Evolutionary conservation across 2,888 invertebrate species (phyloP), one percentile per base, ranked within the genome.

Genomic region (Lithophane semibrunnea): DNA sequence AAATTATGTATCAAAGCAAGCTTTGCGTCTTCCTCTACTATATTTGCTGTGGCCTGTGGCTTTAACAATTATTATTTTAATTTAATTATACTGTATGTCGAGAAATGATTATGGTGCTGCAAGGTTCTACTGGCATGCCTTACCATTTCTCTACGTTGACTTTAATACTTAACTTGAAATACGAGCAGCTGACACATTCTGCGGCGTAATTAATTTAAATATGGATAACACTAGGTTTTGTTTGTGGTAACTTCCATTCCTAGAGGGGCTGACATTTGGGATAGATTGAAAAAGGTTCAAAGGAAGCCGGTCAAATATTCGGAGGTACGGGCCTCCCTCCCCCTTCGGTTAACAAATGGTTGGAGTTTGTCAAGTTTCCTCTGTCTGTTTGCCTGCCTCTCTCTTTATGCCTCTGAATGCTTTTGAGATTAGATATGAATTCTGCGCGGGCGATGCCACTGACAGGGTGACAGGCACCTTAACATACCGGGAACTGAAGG

Each of bases 401-500:
- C n/a, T n/a, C n/a, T n/a, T n/a, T n/a, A n/a, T n/a, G n/a, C n/a
- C n/a, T 58, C 29, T 21, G 21, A 5, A 63, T 67, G 42, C 8
- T 13, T 72, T 72, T 69, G 21, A 13, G 42, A 60, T 79, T 61
- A 67, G n/a, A 67, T 63, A 70, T 64, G n/a, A 79, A 68, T 72
- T 44, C 29, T 63, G 49, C 77, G 56, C 65, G 9, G 73, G 65
- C 49, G 61, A 42, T 65, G 70, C 73, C 52, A 68, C 67, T 64
- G 64, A n/a, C 66, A 47, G 52, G 47, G 37, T 37, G 37, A 37
- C 37, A 37, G 37, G 37, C 37, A 0, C 29, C 29, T 29, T 29
- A 29, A 29, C 29, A 29, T 29, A 29, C 29, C 0, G 1, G 29
- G 29, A 29, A 29, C 29, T 29, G 29, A 29, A 29, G 29, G 29